A percentile compares a stretch with the other conserved stretches of the same genome.
Conservation (phyloP, 64 coral and sea anemone genomes). For the Cladopsammia gracilis region DNA sequence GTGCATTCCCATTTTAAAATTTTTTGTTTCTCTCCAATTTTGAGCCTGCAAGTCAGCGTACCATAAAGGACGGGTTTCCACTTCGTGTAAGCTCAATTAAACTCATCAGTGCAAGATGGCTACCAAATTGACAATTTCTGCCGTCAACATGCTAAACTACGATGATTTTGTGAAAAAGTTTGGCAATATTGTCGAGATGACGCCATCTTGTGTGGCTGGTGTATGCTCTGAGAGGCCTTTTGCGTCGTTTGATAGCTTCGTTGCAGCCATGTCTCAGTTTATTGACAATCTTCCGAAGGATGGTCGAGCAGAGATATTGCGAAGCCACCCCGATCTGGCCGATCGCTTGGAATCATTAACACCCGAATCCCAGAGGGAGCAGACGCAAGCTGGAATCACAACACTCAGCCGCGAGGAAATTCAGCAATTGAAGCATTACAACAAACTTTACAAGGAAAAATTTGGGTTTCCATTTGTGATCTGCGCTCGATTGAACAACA, state of each 20-base stretch:
- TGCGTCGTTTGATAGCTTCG: conserved; percentile 36
- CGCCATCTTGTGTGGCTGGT: conserved; percentile 54
- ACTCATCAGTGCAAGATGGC: conserved; percentile 22
- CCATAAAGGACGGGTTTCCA: too few relatives aligned
- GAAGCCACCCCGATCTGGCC: conserved; percentile 57
- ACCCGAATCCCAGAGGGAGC: conserved; percentile 78
- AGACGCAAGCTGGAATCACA: conserved; percentile 65
- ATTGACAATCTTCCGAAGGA: conserved; percentile 55
- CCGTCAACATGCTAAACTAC: conserved; percentile 45
- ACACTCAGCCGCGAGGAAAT: conserved; percentile 48
- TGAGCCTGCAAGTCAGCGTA: background rate
- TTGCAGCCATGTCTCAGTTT: conserved; percentile 33
- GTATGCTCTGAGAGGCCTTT: conserved; percentile 61
- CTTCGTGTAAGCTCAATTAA: conserved; percentile 1
- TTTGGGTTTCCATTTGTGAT: conserved; percentile 89
- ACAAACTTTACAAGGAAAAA: conserved; percentile 58
- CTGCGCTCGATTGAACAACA: conserved; percentile 81
- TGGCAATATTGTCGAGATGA: conserved; percentile 77
- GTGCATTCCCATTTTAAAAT: conserved; percentile 28
- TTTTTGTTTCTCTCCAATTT: background rate
- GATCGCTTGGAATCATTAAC: conserved; percentile 62
- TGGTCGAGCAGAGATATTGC: conserved; percentile 52
- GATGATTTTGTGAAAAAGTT: conserved; percentile 70
- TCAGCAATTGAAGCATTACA: conserved; percentile 39
- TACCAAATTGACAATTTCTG: conserved; percentile 39